phyloP scores from a whole-genome alignment of 2,888 invertebrate genomes.

The Entomobrya multifasciata region DNA sequence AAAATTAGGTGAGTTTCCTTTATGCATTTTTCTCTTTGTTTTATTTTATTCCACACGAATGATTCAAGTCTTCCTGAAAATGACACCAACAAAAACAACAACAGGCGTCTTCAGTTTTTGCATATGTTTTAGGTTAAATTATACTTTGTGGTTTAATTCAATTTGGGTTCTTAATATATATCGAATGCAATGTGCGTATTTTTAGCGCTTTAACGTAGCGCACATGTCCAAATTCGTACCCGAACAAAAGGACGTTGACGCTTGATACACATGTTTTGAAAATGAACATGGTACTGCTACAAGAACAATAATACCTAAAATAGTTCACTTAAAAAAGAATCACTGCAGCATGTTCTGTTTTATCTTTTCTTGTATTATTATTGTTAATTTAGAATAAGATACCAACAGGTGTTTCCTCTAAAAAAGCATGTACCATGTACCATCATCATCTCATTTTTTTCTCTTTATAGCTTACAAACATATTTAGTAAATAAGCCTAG shows the following conservation, averaged over 20 bases:
- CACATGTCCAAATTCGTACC: slow-evolving; percentile 18
- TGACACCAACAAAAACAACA: slow-evolving; percentile 35
- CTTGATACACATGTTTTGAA: slow-evolving; percentile 30
- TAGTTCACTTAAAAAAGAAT: slow-evolving; percentile 30
- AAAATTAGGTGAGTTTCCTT: slow-evolving; percentile 24
- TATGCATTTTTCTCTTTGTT: slow-evolving; percentile 8
- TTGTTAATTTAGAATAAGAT: slow-evolving; percentile 13
- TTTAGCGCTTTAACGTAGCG: slow-evolving; percentile 19
- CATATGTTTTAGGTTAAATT: background rate
- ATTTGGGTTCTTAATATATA: background rate
- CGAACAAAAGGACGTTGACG: slow-evolving; percentile 44
- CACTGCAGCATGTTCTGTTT: slow-evolving; percentile 40
- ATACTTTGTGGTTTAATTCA: slow-evolving; percentile 16
- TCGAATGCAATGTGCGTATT: background rate
- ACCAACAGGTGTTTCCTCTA: slow-evolving; percentile 66
- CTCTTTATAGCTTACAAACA: no score
- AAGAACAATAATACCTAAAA: slow-evolving; percentile 23
- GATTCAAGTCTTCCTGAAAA: slow-evolving; percentile 46
- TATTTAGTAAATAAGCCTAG: no score
- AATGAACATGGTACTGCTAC: background rate
- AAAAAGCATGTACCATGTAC: slow-evolving; percentile 17
- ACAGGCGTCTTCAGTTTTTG: slow-evolving; percentile 44
- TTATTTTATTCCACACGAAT: slow-evolving; percentile 13
- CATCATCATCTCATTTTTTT: slow-evolving; percentile 28
- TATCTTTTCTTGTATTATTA: slow-evolving; percentile 40